Base-by-base conservation (phyloP, 2,888 invertebrate genomes). In the Macropis europaea region DNA sequence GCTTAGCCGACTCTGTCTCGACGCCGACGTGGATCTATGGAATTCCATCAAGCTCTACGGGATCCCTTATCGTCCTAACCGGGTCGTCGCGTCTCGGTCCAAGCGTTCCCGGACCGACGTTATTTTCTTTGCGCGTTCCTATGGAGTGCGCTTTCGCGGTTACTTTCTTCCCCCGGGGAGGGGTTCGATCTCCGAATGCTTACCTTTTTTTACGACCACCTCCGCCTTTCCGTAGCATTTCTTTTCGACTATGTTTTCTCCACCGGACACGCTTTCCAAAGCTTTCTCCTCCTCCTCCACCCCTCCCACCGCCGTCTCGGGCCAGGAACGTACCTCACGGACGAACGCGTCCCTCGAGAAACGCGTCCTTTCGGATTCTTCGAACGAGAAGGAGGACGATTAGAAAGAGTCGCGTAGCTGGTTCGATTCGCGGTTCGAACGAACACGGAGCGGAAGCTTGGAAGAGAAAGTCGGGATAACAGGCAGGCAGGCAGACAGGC, bases 1-100 rank as follows among this genome's bases (percentile, higher is more conserved):
- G 88, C 89, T 90, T 89, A 90, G 89, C 89, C 86, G 87, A 89
- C 88, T 89, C 89, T 89, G 90, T 89, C 89, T 89, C 90, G 89
- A 86, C 88, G 87, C 84, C 86, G 89, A 90, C 90, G 88, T 88
- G 86, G 90, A 90, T 90, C 89, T 90, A 90, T 89, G 89, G 89
- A 89, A 90, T 90, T 90, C 90, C 89, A 90, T 90, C 90, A 90
- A 90, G 89, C 88, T 89, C 86, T 85, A 85, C 86, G 81, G 87
- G 85, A 87, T 89, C 89, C 88, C 87, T 89, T 89, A 89, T 88
- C 89, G 88, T 89, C 82, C 84, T 86, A 86, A 85, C 87, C 87
- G 84, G 86, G 85, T 86, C 87, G 86, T 84, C 86, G 84, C 82
- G 83, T 83, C 84, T 82, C 83, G 81, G 79, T 77, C 81, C 81